Base-by-base conservation (phyloP, 64 coral and sea anemone genomes). In the Cladopsammia gracilis region DNA sequence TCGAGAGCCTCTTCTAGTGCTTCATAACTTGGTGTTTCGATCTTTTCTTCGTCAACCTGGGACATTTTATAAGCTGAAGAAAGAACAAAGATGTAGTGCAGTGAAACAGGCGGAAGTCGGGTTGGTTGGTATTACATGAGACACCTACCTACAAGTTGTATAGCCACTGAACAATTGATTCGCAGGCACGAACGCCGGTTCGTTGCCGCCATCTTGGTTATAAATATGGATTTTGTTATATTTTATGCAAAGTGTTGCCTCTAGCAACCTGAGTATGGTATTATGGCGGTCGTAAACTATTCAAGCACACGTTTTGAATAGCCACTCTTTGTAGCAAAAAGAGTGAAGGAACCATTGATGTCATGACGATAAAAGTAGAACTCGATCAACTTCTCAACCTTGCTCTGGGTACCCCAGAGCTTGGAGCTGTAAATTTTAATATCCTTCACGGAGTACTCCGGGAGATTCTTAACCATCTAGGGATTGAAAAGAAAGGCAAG, bases 351-450 rank as follows among this genome's bases (percentile, higher is more conserved):
- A 84, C 76, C 71, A 86, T 73, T 60, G 20, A 49, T 82, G 56
- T 42, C 70, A 99, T 96, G 98, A 78, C 98, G 67, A 64, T 96
- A 59, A 74, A 34, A 72, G 76, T 99, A 22, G 94, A 99, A 76
- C 52, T 99, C 7, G 90, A 96, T 43, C 95, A 96, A 22, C 72
- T 99, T 15, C 68, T 99, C 18, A 89, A 95, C 57, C 65, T 99
- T 25, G 94, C 98, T 3, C 71, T 99, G 1, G 98, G 98, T 22
- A 92, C 94, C 22, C 91, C 98, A 8, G 98, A 99, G 87, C 88
- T 83, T 19, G 97, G 97, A 12, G 97, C 94, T 9, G 98, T 99
- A 44, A 99, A 99, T 68, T 99, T 99, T 25, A 99, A 96, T 18
- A 93, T 96, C 20, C 88, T 99, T 72, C 98, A 99, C 75, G 98